Conservation (phyloP, 2,113 vertebrate species). For the Oxyruncus cristatus region DNA sequence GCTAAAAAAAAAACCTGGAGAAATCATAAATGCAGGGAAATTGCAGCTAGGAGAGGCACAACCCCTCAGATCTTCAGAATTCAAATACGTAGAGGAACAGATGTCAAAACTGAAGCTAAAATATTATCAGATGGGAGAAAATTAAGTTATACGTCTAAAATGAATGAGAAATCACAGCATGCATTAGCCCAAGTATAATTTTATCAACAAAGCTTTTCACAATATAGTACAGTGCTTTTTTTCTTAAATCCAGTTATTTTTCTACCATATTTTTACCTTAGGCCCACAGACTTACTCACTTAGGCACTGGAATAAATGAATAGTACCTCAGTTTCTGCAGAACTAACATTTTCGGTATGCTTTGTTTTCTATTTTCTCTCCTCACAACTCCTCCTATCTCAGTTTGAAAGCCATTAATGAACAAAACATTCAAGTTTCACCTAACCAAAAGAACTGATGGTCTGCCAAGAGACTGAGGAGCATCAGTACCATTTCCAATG, state of each 20-base stretch:
- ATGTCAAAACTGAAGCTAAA: not conserved
- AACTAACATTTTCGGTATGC: not conserved
- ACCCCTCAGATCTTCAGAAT: not conserved
- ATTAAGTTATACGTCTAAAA: not conserved
- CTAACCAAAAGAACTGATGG: not conserved
- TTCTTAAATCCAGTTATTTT: not conserved
- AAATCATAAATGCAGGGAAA: not conserved
- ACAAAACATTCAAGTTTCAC: not conserved
- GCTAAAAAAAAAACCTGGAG: not conserved
- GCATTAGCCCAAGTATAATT: not conserved
- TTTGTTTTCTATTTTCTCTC: not conserved
- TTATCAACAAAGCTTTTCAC: not conserved
- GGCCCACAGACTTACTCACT: not conserved
- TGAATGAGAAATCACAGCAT: not conserved
- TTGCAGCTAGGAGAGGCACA: not conserved
- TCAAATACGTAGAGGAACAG: not conserved
- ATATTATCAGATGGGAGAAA: not conserved
- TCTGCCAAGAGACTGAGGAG: not conserved
- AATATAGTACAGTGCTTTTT: fast-evolving
- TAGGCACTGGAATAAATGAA: not conserved
- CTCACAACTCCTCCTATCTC: not conserved
- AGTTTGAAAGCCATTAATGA: not conserved
- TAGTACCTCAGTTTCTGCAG: fast-evolving
- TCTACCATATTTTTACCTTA: not conserved
- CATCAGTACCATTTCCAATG: not conserved